Evolutionary conservation across 2,888 invertebrate species (phyloP).

Genomic region (Drosophila dives): DNA sequence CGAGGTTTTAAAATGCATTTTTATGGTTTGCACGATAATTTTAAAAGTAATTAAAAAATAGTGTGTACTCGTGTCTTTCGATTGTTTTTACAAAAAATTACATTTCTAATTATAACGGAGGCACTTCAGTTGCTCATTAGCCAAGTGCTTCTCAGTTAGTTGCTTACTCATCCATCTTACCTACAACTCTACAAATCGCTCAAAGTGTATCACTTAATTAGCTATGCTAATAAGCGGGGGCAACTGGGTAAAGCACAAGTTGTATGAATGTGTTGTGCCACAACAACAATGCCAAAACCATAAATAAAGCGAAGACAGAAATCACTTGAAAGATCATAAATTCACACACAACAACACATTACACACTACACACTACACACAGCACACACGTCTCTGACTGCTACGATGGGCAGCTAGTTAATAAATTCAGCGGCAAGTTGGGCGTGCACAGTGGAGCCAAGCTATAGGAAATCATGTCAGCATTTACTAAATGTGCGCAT

Average conservation of each 20-base stretch:
- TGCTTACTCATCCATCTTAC: constrained; percentile 26
- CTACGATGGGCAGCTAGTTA: constrained; percentile 54
- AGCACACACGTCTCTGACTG: constrained; percentile 2
- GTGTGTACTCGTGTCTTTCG: not conserved
- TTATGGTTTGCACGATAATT: not conserved
- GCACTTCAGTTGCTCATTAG: constrained; percentile 11
- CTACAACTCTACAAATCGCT: constrained; percentile 19
- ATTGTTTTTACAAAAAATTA: not conserved
- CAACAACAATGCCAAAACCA: constrained; percentile 54
- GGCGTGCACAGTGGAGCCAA: constrained; percentile 50
- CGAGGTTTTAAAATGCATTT: not conserved
- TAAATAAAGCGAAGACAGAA: constrained; percentile 61
- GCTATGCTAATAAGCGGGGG: constrained; percentile 65
- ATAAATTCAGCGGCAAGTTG: constrained; percentile 66
- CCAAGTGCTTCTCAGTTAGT: constrained; percentile 16
- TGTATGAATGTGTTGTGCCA: constrained; percentile 8
- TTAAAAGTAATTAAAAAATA: not conserved
- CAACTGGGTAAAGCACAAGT: constrained; percentile 9
- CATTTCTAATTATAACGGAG: not conserved
- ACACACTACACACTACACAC: not conserved
- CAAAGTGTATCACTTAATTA: constrained; percentile 70
- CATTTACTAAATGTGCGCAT: constrained; percentile 54
- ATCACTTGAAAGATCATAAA: constrained; percentile 61
- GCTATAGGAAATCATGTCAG: constrained; percentile 55
- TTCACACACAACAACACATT: constrained; percentile 47